Percentiles rank a stretch among this genome's conserved stretches.
Conservation (phyloP, 2,888 invertebrate species). For the Anthrax anthrax region DNA sequence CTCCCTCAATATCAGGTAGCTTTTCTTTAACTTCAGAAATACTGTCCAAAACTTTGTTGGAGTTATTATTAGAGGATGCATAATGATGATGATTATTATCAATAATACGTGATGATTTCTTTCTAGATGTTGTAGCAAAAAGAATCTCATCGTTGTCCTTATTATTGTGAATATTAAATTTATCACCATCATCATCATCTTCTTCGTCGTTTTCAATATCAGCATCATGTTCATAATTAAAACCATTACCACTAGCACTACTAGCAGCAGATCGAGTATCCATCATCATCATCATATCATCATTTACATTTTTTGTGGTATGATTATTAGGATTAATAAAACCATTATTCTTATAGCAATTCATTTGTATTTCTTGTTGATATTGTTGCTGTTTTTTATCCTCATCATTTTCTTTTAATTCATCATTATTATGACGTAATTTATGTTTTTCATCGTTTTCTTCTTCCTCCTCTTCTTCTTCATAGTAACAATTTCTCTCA, state of each 20-base stretch:
- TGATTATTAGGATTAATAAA: too few relatives aligned
- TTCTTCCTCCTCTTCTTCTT: constrained; percentile 1
- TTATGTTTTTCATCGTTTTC: constrained; percentile 7
- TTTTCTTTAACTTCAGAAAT: constrained; percentile 33
- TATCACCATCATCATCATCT: constrained; percentile 3
- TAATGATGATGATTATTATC: too few relatives aligned
- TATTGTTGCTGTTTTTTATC: background rate
- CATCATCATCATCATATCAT: background rate
- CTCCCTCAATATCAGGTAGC: constrained; percentile 27
- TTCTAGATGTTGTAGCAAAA: background rate
- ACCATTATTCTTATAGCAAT: too few relatives aligned
- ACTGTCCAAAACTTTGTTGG: constrained; percentile 25
- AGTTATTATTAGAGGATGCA: background rate
- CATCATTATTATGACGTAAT: background rate
- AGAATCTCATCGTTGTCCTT: too few relatives aligned
- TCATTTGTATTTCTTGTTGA: background rate
- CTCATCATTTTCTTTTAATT: background rate
- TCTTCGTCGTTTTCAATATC: constrained; percentile 9
- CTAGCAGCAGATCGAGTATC: background rate
- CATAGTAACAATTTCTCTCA: constrained; percentile 1
- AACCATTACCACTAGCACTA: background rate
- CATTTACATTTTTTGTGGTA: background rate
- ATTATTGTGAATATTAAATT: background rate
- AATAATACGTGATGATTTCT: background rate
- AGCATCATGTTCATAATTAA: constrained; percentile 6